phyloP scores from a whole-genome alignment of 2,797 vertebrate genomes.

The Jordanella pulchra region DNA sequence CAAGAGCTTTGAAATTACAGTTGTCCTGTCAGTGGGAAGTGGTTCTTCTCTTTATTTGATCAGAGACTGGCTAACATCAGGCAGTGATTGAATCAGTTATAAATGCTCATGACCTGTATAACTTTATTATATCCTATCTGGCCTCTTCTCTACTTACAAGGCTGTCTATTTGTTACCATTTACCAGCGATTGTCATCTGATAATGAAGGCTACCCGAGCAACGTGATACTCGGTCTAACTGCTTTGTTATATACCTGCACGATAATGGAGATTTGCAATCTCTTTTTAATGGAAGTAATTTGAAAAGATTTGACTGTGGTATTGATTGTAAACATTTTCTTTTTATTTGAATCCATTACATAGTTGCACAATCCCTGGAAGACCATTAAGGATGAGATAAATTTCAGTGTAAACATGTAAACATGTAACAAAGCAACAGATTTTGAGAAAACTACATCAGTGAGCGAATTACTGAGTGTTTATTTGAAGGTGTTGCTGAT shows the following conservation, averaged over 20 bases:
- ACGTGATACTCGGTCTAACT: constrained; percentile 38
- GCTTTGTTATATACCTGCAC: constrained; percentile 32
- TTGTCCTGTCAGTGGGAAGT: constrained; percentile 36
- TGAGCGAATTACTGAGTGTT: background rate
- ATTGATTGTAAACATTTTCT: constrained; percentile 4
- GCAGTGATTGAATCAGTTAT: constrained; percentile 54
- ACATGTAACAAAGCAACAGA: too few relatives aligned
- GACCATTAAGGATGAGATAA: constrained; percentile 2
- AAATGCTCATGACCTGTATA: constrained; percentile 52
- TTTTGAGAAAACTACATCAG: background rate
- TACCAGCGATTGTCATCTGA: constrained; percentile 66
- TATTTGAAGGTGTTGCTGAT: background rate
- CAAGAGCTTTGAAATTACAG: constrained; percentile 38
- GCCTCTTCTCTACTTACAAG: constrained; percentile 52
- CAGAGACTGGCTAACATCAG: constrained; percentile 46
- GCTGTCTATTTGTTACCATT: constrained; percentile 67
- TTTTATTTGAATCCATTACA: constrained; percentile 18
- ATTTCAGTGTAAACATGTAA: background rate
- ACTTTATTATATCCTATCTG: constrained; percentile 63
- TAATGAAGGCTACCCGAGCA: constrained; percentile 62
- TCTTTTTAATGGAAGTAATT: constrained; percentile 15
- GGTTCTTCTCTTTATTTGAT: constrained; percentile 56
- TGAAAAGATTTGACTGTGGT: background rate
- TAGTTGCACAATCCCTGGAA: constrained; percentile 9
- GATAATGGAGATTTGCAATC: constrained; percentile 33